phyloP scores from a whole-genome alignment of 2,888 invertebrate species.

The Crepidodera aurea region DNA sequence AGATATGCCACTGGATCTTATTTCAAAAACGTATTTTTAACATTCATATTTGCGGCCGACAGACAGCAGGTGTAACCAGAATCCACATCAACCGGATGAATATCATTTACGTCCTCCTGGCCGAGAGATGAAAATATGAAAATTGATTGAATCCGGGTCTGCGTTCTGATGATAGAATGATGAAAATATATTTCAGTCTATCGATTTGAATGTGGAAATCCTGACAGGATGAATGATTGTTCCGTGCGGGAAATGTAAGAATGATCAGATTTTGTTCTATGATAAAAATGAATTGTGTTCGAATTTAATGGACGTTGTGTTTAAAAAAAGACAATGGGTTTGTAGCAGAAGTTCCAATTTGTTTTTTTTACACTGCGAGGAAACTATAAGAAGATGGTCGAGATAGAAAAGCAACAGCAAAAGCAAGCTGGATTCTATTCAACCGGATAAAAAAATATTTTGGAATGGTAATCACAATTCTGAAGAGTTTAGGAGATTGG shows the following conservation, averaged over 20 bases:
- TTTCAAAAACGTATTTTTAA: neutral
- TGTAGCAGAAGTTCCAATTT: neutral
- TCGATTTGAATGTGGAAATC: conserved; percentile 13
- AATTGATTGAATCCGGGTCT: neutral
- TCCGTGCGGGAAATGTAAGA: conserved; percentile 12
- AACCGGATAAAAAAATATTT: too few relatives aligned
- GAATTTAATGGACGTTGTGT: conserved; percentile 1
- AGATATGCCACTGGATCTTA: too few relatives aligned
- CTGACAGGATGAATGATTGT: conserved; percentile 17
- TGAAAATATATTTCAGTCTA: conserved; percentile 2
- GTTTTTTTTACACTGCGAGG: neutral
- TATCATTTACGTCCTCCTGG: neutral
- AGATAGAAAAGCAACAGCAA: too few relatives aligned
- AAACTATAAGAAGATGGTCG: too few relatives aligned
- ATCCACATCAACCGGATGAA: neutral
- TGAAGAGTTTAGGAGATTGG: too few relatives aligned
- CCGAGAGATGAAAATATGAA: conserved; percentile 6
- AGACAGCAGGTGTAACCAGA: neutral
- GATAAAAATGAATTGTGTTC: conserved; percentile 17
- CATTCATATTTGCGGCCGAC: neutral
- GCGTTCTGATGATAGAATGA: neutral
- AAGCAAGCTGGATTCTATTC: too few relatives aligned
- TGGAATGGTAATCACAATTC: too few relatives aligned
- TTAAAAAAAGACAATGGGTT: conserved; percentile 1
- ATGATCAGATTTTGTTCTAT: conserved; percentile 14